phyloP scores from a whole-genome alignment of 2,888 invertebrate genomes.

The Suillia variegata region DNA sequence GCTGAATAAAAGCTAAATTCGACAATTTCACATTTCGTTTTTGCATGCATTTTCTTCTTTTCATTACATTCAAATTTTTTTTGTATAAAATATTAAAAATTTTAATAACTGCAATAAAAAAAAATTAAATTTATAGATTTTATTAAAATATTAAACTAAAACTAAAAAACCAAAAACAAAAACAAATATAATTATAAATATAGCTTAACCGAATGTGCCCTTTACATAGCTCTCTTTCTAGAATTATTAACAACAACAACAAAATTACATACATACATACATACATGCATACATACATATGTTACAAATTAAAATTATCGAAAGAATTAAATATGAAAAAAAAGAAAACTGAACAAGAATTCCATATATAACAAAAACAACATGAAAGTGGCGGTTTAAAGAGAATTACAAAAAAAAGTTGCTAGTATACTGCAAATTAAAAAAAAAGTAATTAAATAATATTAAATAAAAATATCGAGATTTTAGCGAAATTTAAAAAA shows the following conservation, averaged over 20 bases:
- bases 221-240: slow-evolving; percentile 62
- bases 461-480: slow-evolving; percentile 31
- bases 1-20: slow-evolving; percentile 14
- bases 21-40: too few relatives aligned
- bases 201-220: slow-evolving; percentile 64
- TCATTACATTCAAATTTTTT: too few relatives aligned
- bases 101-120: too few relatives aligned
- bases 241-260: slow-evolving; percentile 47
- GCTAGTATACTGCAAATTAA: slow-evolving; percentile 18
- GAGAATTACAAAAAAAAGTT: background rate
- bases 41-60: too few relatives aligned
- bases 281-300: slow-evolving; percentile 11
- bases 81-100: too few relatives aligned
- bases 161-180: slow-evolving; percentile 21
- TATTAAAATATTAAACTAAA: slow-evolving; percentile 20
- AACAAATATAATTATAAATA: slow-evolving; percentile 43
- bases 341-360: slow-evolving; percentile 14
- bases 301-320: background rate
- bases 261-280: slow-evolving; percentile 20
- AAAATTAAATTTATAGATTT: slow-evolving; percentile 21
- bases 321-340: slow-evolving; percentile 14
- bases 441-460: slow-evolving; percentile 27
- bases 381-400: background rate
- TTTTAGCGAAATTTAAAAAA: slow-evolving; percentile 40
- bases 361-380: too few relatives aligned